These are phyloP conservation scores for Scalopus aquaticus DNA, from an alignment of 2,113 vertebrate genomes.

Conservation along the genomic window DNA sequence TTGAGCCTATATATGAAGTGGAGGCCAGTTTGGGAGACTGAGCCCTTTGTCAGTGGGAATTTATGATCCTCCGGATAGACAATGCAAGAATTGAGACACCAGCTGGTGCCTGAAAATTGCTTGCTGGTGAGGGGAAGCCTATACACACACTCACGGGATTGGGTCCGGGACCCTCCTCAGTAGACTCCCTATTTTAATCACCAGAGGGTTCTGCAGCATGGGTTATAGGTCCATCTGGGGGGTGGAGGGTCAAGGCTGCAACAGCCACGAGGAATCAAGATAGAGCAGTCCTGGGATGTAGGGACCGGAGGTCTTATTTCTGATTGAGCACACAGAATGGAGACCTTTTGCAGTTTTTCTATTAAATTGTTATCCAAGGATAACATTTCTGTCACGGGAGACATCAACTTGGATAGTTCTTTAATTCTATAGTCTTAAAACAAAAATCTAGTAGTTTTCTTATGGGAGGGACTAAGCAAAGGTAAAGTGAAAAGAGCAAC, in stretches of 20 bases:
- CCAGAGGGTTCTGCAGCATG: not conserved
- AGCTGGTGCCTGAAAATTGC: too few relatives aligned
- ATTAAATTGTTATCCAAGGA: not conserved
- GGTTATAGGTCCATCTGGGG: not conserved
- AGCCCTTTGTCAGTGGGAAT: too few relatives aligned
- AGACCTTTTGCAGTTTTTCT: not conserved
- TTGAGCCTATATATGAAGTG: too few relatives aligned
- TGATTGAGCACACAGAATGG: not conserved
- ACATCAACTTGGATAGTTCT: not conserved
- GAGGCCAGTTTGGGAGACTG: too few relatives aligned
- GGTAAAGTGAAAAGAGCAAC: not conserved
- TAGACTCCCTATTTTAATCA: not conserved
- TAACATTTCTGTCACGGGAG: not conserved
- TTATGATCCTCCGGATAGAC: too few relatives aligned
- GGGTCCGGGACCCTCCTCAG: too few relatives aligned
- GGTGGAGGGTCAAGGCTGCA: not conserved
- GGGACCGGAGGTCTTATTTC: not conserved
- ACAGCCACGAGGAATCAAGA: not conserved
- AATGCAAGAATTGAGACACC: too few relatives aligned
- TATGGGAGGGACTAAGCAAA: not conserved
- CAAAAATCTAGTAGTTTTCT: not conserved
- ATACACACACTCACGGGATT: too few relatives aligned
- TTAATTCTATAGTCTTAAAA: not conserved
- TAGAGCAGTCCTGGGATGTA: rapidly evolving
- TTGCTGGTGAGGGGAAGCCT: too few relatives aligned